These are phyloP conservation scores for Pseudomyrmex cubaensis DNA, from an alignment of 1,140 invertebrate genomes.

Conservation along the genomic window DNA sequence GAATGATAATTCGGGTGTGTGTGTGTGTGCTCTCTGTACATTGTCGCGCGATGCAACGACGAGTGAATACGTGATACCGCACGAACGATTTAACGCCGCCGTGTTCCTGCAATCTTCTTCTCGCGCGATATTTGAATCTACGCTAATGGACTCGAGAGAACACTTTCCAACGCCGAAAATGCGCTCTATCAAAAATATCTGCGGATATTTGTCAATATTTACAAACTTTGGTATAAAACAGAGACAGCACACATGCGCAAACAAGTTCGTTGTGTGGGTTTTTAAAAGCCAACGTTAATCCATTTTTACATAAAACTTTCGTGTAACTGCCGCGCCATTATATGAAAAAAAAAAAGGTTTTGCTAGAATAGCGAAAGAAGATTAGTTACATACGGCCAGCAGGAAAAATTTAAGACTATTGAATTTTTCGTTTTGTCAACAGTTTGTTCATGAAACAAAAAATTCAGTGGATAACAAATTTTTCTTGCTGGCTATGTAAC, in stretches of 20 bases:
- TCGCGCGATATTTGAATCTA: neutral
- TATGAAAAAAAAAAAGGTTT: no score
- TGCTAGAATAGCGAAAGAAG: no score
- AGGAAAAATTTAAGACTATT: no score
- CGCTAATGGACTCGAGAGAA: neutral
- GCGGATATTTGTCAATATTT: conserved; percentile 14
- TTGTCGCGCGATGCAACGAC: neutral
- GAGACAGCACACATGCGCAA: neutral
- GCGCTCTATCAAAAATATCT: neutral
- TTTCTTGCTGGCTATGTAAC: no score
- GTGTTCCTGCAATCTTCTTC: neutral
- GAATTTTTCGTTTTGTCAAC: no score
- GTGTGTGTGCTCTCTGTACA: neutral
- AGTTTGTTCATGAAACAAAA: no score
- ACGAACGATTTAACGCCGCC: neutral
- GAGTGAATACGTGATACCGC: neutral
- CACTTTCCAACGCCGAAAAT: neutral
- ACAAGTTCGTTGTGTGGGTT: neutral
- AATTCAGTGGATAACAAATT: no score
- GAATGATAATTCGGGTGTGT: conserved; percentile 32
- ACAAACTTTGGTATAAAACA: neutral
- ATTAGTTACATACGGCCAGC: no score
- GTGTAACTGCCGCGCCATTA: neutral
- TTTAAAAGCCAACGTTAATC: neutral
- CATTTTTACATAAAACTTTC: neutral